Base-by-base conservation (phyloP, 2,797 vertebrate species). In the Chanos chanos region DNA sequence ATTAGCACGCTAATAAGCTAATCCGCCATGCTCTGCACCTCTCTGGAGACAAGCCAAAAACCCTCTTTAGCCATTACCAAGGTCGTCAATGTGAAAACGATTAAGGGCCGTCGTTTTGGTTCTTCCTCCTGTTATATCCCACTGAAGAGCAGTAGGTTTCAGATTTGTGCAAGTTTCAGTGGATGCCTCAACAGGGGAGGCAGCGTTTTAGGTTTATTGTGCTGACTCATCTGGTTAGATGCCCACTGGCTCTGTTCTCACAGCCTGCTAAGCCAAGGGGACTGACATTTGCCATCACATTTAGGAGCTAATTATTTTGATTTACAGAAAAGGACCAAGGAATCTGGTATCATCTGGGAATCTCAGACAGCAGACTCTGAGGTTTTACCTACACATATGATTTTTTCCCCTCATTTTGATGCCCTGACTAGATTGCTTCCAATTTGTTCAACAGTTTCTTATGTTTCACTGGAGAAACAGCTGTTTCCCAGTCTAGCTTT, bases 241-340 rank as follows among this genome's bases (percentile, higher is more conserved):
- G 71, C 77, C 85, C 85, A 83, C 76, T 63, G 76, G 86, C 80
- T 15, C 65, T 68, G 54, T 62, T 66, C 81, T 80, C 77, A 71
- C 71, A 83, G 81, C 77, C 1, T 47, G 45, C 77, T 74, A 71
- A 68, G 78, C 77, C 81, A 76, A 77, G 74, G 81, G 81, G 73
- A 71, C 66, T 88, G 88, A 88, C 87, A 88, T 89, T 90, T 85
- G 83, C 78, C 78, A 76, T 81, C 82, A 81, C 77, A 81, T 78
- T 84, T 85, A 86, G 81, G 71, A 78, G 76, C 80, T 87, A 86
- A 89, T 89, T 88, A 88, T 79, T 80, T 73, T 74, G 73, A 83
- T 78, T 76, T 77, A 61, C 55, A 66, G 65, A 40, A 49, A 51
- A 66, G 64, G 40, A 43, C 48, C 40, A 58, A 18, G 3, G 2